A percentile compares a stretch with the other conserved stretches of the same genome.
Conservation (phyloP, 2,797 vertebrate genomes). For the Chrosomus eos region DNA sequence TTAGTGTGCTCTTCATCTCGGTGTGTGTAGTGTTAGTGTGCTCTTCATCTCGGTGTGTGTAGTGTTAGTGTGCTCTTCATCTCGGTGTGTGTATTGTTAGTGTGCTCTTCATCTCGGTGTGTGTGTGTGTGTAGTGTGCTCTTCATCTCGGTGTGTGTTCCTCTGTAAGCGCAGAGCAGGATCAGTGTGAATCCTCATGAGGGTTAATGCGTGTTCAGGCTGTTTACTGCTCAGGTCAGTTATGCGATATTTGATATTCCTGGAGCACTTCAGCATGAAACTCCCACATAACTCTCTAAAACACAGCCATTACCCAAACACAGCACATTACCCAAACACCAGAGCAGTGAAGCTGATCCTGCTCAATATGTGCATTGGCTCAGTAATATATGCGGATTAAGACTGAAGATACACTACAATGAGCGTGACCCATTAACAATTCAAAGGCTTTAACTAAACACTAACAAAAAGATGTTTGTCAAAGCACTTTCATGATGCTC, state of each 20-base stretch:
- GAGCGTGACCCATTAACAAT: not conserved
- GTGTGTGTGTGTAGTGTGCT: too few relatives aligned
- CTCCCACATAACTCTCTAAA: slow-evolving; percentile 10
- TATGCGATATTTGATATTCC: slow-evolving; percentile 23
- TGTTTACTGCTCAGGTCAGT: not conserved
- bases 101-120: too few relatives aligned
- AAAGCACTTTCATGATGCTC: not conserved
- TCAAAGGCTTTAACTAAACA: not conserved
- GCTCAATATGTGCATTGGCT: not conserved
- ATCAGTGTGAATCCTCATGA: not conserved
- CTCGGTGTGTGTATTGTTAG: too few relatives aligned
- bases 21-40: too few relatives aligned
- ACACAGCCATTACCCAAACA: not conserved
- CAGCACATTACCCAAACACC: too few relatives aligned
- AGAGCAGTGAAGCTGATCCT: not conserved
- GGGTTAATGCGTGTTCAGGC: not conserved
- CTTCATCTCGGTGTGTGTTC: not conserved
- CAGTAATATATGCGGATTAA: not conserved
- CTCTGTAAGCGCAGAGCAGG: not conserved
- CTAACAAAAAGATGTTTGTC: not conserved
- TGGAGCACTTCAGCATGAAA: slow-evolving; percentile 5
- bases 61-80: too few relatives aligned
- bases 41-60: too few relatives aligned
- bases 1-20: too few relatives aligned
- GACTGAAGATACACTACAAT: not conserved